Evolutionary conservation across 53 echinoderm and acorn worm species (phyloP), one percentile per base, ranked within the genome.

Genomic region (Crossaster papposus): DNA sequence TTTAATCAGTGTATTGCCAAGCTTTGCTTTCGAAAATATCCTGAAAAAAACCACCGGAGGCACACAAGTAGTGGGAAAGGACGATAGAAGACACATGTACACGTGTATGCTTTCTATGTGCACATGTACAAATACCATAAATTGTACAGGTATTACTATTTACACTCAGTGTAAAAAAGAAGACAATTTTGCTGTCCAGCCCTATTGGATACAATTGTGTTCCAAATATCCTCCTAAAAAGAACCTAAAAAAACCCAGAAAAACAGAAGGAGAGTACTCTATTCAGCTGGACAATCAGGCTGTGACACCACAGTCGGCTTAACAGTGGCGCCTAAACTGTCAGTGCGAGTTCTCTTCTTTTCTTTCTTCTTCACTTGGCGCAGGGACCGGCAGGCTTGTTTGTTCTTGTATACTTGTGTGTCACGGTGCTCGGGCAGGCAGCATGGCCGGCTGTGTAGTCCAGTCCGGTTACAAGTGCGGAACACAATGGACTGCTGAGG

Each of bases 251-350:
- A n/a, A n/a, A 72, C 84, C 72, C 72, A 84, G 84, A 84, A 84
- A 81, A 81, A 33, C 17, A 51, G 22, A 54, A 54, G 30, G 72
- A 72, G 72, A 84, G 37, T 14, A 23, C 14, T 34, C 84, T 54
- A 84, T 84, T 84, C 72, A 84, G 50, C 36, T 20, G 3, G 74
- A 30, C 84, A 52, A 84, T 71, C 72, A 31, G 84, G 52, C 84
- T 84, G 84, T 84, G 54, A 65, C 52, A 84, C 84, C 72, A 30
- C 44, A 72, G 84, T 84, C 84, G 54, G 84, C 84, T 84, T 84
- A 84, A 30, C 23, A 28, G 32, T 72, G 84, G 54, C 30, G 30
- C 53, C 33, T 10, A 20, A 10, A 30, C 73, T 30, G 84, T 51
- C 34, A 78, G 7, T 38, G 78, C 2, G 78, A 78, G 38, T 17